Evolutionary conservation across 2,888 invertebrate species (phyloP), one percentile per base, ranked within the genome.

Genomic region (Drosophila diplacantha): DNA sequence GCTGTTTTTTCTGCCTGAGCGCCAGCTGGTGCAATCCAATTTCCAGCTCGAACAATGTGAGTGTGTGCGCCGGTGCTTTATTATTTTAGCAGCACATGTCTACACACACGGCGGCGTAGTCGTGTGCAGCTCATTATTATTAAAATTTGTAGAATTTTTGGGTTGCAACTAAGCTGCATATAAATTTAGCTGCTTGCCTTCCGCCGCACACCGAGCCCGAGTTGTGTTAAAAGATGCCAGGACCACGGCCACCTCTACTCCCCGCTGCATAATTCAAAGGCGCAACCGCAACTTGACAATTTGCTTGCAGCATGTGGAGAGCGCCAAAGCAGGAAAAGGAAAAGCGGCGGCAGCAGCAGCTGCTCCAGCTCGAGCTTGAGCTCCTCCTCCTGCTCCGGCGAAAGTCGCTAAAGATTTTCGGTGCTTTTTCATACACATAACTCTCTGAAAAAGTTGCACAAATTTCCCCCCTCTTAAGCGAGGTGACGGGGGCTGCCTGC

Each of bases 251-350:
- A 18, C 16, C 39, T 51, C 35, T 16, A 8, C 46, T 38, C 31
- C 59, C 11, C 38, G 34, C 71, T 78, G 81, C 83, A 78, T 78
- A 83, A 78, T 81, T 78, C 78, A 78, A 75, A 71, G 83, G 83
- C 78, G 83, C 79, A 78, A 83, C 81, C 78, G 79, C 81, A 78
- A 78, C 81, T 78, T 78, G 78, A 79, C 83, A 79, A 79, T 79
- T 79, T 79, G 83, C 79, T 68, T 66, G 63, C 39, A 69, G 69
- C 52, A 69, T 63, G 52, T 63, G 52, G 41, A 47, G 31, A 39
- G 53, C 29, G 47, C 43, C 31, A 55, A 54, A 35, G 46, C 54
- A 55, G 54, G 34, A 55, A 55, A 53, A 55, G 54, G 31, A 54
- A 52, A 31, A 44, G 44, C 22, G 18, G 77, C 65, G 56, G 54